Evolutionary conservation across 2,113 vertebrate genomes (phyloP), one percentile per base, ranked within the genome.

Genomic region (Onychorhynchus coronatus): DNA sequence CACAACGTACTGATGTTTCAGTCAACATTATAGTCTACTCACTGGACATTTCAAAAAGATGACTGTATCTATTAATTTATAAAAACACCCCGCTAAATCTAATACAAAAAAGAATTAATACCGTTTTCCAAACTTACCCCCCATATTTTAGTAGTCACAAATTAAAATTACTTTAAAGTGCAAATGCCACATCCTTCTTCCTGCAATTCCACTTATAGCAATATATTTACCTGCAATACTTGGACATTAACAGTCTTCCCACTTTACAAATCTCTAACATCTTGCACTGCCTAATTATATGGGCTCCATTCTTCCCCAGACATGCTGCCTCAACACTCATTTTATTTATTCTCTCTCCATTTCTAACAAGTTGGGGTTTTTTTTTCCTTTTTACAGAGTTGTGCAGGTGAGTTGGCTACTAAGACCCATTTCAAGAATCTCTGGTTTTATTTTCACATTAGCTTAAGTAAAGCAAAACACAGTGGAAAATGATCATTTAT

Each of bases 321-420:
- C 10, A 30, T 1, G 3, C 25, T 44, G 27, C 22, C 27, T 75
- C 55, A 39, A 23, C 19, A 59, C 4, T 42, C 25, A 6, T 13
- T 67, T 68, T 22, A 41, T 39, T 37, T 52, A 47, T 55, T 77
- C 28, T 71, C 31, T 61, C 33, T 15, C 5, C 2, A 7, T 8
- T 80, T 80, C 13, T n/a, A 72, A 7, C 2, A 5, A 73, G 25
- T 6, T 65, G n/a, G 14, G 28, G 8, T 0, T 0, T 17, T 37
- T 55, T 35, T 12, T 2, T 4, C 24, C 13, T 8, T 56, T 52
- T 50, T 47, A 88, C 3, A 21, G 37, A 70, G 33, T 11, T 72
- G 27, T 50, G 12, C 41, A 59, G 12, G 18, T 58, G 46, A 70
- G 20, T 55, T 72, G 11, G 17, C 35, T 44, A 28, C 31, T 14